Percentiles rank a stretch among this genome's conserved stretches.
Evolutionary conservation across 2,888 invertebrate genomes (phyloP).

Genomic region (Druceiella hillmani): DNA sequence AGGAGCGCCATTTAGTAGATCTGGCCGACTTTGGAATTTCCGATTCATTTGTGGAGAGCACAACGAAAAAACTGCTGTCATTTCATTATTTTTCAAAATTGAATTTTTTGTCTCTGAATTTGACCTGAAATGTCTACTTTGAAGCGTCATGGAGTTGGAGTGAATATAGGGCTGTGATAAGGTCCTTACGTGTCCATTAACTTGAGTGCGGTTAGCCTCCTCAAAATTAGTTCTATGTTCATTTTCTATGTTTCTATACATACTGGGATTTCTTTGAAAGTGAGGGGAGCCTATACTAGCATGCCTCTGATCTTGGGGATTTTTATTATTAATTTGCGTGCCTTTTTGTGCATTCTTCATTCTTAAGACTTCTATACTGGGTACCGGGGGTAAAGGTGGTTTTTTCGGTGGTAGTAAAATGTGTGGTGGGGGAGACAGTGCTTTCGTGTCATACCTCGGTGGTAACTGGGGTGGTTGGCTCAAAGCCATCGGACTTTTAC

Average conservation of each 20-base stretch:
- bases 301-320: constrained; percentile 42
- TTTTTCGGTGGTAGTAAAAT: constrained; percentile 61
- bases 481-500: constrained; percentile 24
- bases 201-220: constrained; percentile 27
- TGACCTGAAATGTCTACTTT: constrained; percentile 43
- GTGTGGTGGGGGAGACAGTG: constrained; percentile 47
- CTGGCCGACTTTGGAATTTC: constrained; percentile 43
- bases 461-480: constrained; percentile 51
- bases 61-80: constrained; percentile 41
- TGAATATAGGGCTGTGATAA: constrained; percentile 16
- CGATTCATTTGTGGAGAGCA: constrained; percentile 54
- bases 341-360: constrained; percentile 47
- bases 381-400: constrained; percentile 66
- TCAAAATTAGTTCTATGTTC: constrained; percentile 40
- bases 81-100: constrained; percentile 44
- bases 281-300: constrained; percentile 61
- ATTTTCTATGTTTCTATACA: constrained; percentile 54
- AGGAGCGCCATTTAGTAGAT: constrained; percentile 42
- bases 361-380: constrained; percentile 56
- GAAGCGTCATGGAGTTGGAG: constrained; percentile 42
- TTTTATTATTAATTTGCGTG: constrained; percentile 38
- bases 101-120: constrained; percentile 47
- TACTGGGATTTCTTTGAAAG: constrained; percentile 54
- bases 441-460: constrained; percentile 40
- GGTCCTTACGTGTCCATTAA: constrained; percentile 25